Evolutionary conservation across 1,140 invertebrate genomes (phyloP), one percentile per base, ranked within the genome.

Genomic region (Dendroctonus ponderosae): DNA sequence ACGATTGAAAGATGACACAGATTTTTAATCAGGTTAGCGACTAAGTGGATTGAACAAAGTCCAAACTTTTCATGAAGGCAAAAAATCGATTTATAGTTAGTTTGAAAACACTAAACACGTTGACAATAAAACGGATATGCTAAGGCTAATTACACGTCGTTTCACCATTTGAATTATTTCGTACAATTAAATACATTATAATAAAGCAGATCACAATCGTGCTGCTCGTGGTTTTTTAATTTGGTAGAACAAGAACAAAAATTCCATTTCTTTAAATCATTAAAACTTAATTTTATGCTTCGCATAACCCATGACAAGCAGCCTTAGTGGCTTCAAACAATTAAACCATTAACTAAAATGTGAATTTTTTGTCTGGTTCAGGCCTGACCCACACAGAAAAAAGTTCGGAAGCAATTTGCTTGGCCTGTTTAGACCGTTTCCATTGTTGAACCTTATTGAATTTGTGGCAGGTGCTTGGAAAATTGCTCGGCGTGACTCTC

Each of bases 201-300:
- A 26, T 26, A 26, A 26, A 62, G 52, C 37, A 62, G 60, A 62
- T 62, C 52, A 62, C n/a, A 41, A 62, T 54, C 61, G 38, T 54
- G 14, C n/a, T 54, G 39, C 50, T 54, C 54, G 61, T 46, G 50
- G 61, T 63, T 50, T 65, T 65, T 57, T 26, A 65, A 65, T 56
- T 65, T 50, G 62, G 46, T 49, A 56, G 53, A 65, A 65, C 62
- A 65, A 65, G 62, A 65, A 50, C 52, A 50, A 65, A 54, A 65
- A 70, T 70, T 69, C 67, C 68, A 67, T 70, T 72, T 67, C 63
- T 70, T 70, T 68, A 66, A 71, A 69, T 74, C 73, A 75, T 75
- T 75, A 75, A 75, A 75, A 75, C 71, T 74, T 75, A 75, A 73
- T 75, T 75, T 75, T 70, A 75, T 68, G 70, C 59, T 72, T 63